These are phyloP conservation scores for Thryonomys swinderianus DNA, from an alignment of 2,113 vertebrate species.

Conservation along the genomic window DNA sequence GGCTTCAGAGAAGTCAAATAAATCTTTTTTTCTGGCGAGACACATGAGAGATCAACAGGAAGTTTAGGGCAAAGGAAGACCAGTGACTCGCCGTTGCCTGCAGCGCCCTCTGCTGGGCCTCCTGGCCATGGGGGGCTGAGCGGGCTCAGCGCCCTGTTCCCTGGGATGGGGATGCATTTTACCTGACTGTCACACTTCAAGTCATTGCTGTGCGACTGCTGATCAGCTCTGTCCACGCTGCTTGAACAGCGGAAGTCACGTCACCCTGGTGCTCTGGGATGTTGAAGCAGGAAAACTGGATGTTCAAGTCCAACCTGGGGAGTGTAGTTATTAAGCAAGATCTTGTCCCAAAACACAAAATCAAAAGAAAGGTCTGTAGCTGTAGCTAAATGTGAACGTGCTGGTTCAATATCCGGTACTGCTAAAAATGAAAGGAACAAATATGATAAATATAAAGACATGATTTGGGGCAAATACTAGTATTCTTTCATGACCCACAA, in stretches of 20 bases:
- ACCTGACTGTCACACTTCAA: rapidly evolving
- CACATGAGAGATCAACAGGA: background rate
- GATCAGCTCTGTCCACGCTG: background rate
- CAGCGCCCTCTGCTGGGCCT: background rate
- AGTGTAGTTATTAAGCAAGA: background rate
- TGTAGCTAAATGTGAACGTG: too few species aligned
- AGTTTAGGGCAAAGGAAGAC: rapidly evolving
- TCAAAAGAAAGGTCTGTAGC: too few species aligned
- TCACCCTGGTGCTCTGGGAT: background rate
- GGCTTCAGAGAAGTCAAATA: background rate
- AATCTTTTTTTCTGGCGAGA: background rate
- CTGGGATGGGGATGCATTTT: background rate
- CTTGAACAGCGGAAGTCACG: background rate
- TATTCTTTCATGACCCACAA: rapidly evolving
- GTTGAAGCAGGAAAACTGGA: background rate
- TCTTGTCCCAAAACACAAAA: background rate
- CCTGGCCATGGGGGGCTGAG: too few species aligned
- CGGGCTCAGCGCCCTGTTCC: background rate
- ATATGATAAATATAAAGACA: background rate
- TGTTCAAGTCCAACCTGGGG: too few species aligned
- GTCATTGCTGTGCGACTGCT: rapidly evolving
- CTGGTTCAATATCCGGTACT: background rate
- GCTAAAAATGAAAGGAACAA: background rate
- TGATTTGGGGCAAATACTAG: background rate
- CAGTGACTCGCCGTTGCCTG: background rate